Percentiles rank a stretch among this genome's conserved stretches.
These are phyloP conservation scores for Dromiciops gliroides DNA, from an alignment of 2,113 vertebrate species.

Conservation along the genomic window DNA sequence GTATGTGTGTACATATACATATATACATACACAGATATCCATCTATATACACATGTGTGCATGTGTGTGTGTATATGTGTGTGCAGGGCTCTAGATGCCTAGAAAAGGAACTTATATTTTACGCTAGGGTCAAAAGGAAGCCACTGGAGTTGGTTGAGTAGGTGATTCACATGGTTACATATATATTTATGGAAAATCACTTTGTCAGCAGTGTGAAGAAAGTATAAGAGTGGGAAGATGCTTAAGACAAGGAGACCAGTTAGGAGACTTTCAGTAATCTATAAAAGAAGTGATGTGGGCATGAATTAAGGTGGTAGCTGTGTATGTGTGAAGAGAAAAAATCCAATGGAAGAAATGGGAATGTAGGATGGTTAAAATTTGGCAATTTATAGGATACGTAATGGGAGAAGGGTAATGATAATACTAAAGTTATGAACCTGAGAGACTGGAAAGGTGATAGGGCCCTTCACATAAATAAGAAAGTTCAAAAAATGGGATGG, in stretches of 20 bases:
- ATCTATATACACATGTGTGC: no score
- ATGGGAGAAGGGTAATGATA: neutral
- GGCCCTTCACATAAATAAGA: no score
- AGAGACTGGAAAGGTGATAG: neutral
- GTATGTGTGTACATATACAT: neutral
- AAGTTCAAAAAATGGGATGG: neutral
- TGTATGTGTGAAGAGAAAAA: neutral
- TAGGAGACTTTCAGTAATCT: neutral
- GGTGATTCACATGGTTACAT: neutral
- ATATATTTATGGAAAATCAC: neutral
- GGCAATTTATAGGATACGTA: neutral
- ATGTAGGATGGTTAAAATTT: neutral
- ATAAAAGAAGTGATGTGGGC: neutral
- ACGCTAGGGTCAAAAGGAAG: neutral
- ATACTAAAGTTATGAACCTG: no score
- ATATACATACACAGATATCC: no score
- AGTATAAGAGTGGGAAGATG: neutral
- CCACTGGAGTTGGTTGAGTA: neutral
- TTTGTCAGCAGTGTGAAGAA: neutral
- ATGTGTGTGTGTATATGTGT: neutral
- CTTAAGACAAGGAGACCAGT: no score
- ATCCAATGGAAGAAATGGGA: neutral
- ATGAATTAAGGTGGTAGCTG: neutral
- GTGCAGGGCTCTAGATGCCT: no score
- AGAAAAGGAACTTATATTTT: neutral